Base-by-base conservation (phyloP, 1,140 invertebrate species). In the Drosophila watanabei region DNA sequence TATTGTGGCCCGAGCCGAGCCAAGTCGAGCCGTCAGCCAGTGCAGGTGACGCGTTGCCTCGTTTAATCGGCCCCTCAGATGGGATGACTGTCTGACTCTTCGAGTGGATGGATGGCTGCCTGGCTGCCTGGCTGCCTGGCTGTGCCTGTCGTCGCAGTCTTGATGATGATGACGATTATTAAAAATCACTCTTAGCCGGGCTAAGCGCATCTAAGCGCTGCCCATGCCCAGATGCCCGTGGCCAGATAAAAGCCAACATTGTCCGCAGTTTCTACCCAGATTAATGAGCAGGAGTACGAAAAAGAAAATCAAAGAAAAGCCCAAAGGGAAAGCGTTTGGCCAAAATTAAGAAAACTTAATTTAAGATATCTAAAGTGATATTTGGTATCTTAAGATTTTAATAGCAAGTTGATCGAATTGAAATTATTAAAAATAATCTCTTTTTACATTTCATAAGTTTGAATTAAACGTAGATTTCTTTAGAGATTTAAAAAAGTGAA, bases 171-270 rank as follows among this genome's bases (percentile, higher is more conserved):
- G 46, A 64, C 83, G 49, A 89, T 89, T 84, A 87, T 87, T 87
- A 89, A 88, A 88, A 89, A 88, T 73, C 85, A 81, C 80, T 88
- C 65, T 69, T 79, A 69, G 86, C 82, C 84, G 41, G 83, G 59
- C 83, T 86, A 86, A 86, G 83, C 83, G 83, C 83, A 86, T 86
- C 83, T 86, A 86, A 86, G 57, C 83, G 83, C 70, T 58, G 61
- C 62, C 56, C 62, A 45, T 66, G 62, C 58, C 68, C 46, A 86
- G 84, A 87, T 87, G 81, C 64, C 73, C 65, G 80, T 58, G 72
- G 77, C 56, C 60, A 73, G 84, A 86, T 86, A 86, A 86, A 64
- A 41, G 54, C 54, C 54, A 57, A 57, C 54, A 57, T 57, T 57
- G 52, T 54, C 28, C 46, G 54, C 56, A 41, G 46, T 75, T 75